These are phyloP conservation scores for Xiphias gladius DNA, from an alignment of 2,113 vertebrate genomes.

Conservation along the genomic window DNA sequence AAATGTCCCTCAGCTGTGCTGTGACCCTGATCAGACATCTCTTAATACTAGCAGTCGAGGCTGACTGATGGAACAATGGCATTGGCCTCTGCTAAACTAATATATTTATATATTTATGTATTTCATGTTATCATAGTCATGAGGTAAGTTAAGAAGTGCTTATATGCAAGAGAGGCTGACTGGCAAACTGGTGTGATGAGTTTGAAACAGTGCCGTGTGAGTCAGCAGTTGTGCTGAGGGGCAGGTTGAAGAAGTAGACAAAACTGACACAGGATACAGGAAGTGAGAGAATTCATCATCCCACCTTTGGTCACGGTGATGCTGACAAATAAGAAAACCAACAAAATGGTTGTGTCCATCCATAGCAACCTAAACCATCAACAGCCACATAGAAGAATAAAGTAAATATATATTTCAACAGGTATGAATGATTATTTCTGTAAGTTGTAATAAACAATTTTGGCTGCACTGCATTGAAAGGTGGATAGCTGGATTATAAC, in stretches of 20 bases:
- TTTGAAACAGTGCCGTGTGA: slow-evolving; percentile 40
- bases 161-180: not conserved
- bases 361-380: slow-evolving; percentile 26
- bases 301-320: slow-evolving; percentile 25
- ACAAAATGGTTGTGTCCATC: not conserved
- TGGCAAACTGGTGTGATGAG: slow-evolving; percentile 9
- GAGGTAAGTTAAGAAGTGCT: not conserved
- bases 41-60: not conserved
- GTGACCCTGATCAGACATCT: slow-evolving; percentile 2
- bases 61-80: not conserved
- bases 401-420: not conserved
- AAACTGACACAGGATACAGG: slow-evolving; percentile 31
- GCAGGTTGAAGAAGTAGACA: slow-evolving; percentile 25
- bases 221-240: slow-evolving; percentile 53
- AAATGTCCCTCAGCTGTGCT: slow-evolving; percentile 1
- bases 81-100: not conserved
- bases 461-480: not conserved
- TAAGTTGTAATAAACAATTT: not conserved
- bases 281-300: slow-evolving; percentile 54
- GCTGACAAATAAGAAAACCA: slow-evolving; percentile 22
- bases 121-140: not conserved
- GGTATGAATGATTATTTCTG: not conserved
- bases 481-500: not conserved
- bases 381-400: not conserved
- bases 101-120: not conserved